Evolutionary conservation across 1,140 invertebrate species (phyloP).

Genomic region (Leguminivora glycinivorella): DNA sequence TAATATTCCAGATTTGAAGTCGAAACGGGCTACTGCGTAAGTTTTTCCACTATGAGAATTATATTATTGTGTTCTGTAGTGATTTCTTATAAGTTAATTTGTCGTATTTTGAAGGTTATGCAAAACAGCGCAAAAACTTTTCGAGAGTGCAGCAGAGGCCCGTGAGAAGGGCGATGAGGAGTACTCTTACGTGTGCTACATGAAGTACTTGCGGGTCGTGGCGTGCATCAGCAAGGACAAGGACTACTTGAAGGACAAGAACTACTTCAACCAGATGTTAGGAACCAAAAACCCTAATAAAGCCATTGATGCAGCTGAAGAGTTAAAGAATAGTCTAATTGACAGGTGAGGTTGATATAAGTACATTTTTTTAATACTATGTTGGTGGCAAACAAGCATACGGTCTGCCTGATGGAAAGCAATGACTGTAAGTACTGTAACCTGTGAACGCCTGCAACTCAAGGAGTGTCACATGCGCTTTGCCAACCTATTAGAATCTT

Average conservation of each 20-base stretch:
- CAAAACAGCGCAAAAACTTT: conserved; percentile 80
- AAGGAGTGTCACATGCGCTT: no score
- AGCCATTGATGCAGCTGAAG: conserved; percentile 79
- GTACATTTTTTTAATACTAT: no score
- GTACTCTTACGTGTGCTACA: conserved; percentile 83
- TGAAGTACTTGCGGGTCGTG: conserved; percentile 84
- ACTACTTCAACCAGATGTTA: conserved; percentile 79
- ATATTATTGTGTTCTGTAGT: conserved; percentile 16
- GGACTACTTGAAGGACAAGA: conserved; percentile 80
- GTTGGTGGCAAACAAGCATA: no score
- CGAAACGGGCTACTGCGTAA: conserved; percentile 76
- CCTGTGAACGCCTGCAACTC: no score
- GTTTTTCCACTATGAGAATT: conserved; percentile 39
- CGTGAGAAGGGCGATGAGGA: conserved; percentile 83
- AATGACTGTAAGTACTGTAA: no score
- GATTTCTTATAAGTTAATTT: conserved; percentile 16
- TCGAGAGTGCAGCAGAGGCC: conserved; percentile 78
- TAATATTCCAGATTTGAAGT: conserved; percentile 75
- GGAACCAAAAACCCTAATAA: conserved; percentile 78
- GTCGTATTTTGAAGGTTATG: conserved; percentile 65
- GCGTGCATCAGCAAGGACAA: conserved; percentile 78
- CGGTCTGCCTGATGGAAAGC: no score
- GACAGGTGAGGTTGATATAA: conserved; percentile 73
- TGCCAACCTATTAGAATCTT: no score
- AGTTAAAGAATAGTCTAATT: conserved; percentile 79